Evolutionary conservation across 2,888 invertebrate genomes (phyloP), one percentile per base, ranked within the genome.

Genomic region (Lamellibrachia satsuma): DNA sequence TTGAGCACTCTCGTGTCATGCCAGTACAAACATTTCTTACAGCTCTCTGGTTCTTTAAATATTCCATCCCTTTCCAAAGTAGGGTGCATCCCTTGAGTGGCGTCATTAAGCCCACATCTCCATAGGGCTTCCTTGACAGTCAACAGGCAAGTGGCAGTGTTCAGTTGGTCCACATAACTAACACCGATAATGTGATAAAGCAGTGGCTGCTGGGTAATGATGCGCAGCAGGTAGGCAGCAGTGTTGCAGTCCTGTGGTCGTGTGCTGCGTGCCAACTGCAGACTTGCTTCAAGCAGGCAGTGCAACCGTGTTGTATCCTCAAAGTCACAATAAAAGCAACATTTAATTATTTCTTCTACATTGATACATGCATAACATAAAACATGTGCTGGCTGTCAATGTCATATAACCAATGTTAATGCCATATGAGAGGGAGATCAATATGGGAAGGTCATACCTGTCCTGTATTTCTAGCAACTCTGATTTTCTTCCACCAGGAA

Each of bases 241-340:
- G 98, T 98, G 9, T 97, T 97, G 92, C 98, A 98, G 94, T 98
- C 98, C 0, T 98, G 97, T 0, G 98, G 98, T 95, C 98, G 97
- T 52, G 98, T 97, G 90, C 98, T 98, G 1, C 97, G 97, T 52
- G 98, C 97, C 93, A 98, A 96, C 22, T 95, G 93, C 57, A 97
- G 60, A 22, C 94, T 94, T 1, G 94, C 93, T 9, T 93, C 92
- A 60, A 95, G 93, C 3, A 93, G 90, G n/a, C 22, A 6, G 4
- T 22, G 75, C 75, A 75, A n/a, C n/a, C 75, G 15, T 6, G 22
- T 22, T n/a, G 75, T 15, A 22, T 15, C 75, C 75, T 75, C 22
- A 6, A 11, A 75, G 3, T 75, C 11, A 75, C 22, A 75, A 75
- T 15, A 75, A 15, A 75, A 60, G 39, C 39, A 39, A 39, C 39